These are phyloP conservation scores for Drosophila kohkoa DNA, from an alignment of 1,140 invertebrate genomes.

Conservation along the genomic window DNA sequence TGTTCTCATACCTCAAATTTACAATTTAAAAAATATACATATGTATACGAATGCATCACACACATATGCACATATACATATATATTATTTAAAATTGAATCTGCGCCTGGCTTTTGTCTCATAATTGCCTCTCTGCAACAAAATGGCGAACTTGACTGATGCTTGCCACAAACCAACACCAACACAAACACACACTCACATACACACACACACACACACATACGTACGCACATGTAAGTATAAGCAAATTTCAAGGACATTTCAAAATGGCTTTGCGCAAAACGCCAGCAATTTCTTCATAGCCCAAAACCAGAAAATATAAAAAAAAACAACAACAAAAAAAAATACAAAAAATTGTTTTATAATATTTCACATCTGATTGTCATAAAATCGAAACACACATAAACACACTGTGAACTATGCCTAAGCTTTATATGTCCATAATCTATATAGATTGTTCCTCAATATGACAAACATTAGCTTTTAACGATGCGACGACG, in stretches of 20 bases:
- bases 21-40: background rate
- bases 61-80: too few relatives aligned
- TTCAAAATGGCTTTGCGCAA: constrained; percentile 60
- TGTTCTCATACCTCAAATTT: background rate
- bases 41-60: background rate
- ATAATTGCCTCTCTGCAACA: constrained; percentile 42
- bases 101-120: constrained; percentile 20
- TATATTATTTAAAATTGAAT: constrained; percentile 21
- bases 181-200: constrained; percentile 26
- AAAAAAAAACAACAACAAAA: constrained; percentile 37
- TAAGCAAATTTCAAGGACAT: constrained; percentile 67
- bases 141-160: constrained; percentile 59
- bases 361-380: constrained; percentile 55
- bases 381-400: constrained; percentile 60
- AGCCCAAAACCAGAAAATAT: constrained; percentile 32
- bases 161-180: constrained; percentile 33
- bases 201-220: constrained; percentile 17
- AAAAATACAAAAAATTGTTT: constrained; percentile 12
- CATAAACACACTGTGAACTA: constrained; percentile 15
- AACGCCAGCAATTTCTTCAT: constrained; percentile 31
- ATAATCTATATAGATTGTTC: constrained; percentile 27
- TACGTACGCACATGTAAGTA: constrained; percentile 12
- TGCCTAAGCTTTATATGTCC: constrained; percentile 22
- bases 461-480: constrained; percentile 67
- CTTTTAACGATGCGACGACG: constrained; percentile 66